phyloP scores from a whole-genome alignment of 2,113 vertebrate species.

The Deroptyus accipitrinus region DNA sequence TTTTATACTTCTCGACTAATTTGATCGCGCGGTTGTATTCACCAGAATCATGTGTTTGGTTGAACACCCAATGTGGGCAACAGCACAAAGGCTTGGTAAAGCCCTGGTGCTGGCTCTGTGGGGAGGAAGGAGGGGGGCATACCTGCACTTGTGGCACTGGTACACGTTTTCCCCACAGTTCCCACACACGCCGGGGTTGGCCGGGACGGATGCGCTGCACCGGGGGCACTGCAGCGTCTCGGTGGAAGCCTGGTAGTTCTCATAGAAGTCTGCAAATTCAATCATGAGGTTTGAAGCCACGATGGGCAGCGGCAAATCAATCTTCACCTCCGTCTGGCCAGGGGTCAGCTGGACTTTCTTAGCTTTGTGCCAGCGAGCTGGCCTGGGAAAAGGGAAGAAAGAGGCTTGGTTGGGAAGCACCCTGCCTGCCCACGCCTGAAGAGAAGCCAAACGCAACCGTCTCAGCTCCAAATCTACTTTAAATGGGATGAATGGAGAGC shows the following conservation, averaged over 20 bases:
- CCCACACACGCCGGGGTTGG: constrained; percentile 96
- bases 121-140: not conserved
- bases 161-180: constrained; percentile 98
- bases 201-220: constrained; percentile 95
- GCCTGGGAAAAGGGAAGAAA: constrained; percentile 68
- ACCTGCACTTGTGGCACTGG: constrained; percentile 99
- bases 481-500: constrained; percentile 48
- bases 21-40: constrained; percentile 22
- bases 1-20: constrained; percentile 61
- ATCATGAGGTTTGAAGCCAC: constrained; percentile 99
- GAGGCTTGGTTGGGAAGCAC: not conserved
- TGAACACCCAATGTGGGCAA: not conserved
- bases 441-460: not conserved
- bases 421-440: not conserved
- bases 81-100: not conserved
- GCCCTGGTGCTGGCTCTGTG: rapidly evolving
- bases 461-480: constrained; percentile 52
- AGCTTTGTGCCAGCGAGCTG: constrained; percentile 97
- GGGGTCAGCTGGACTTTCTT: constrained; percentile 97
- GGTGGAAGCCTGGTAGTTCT: constrained; percentile 97
- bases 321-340: constrained; percentile 97
- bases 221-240: constrained; percentile 98
- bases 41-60: not conserved
- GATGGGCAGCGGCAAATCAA: constrained; percentile 93
- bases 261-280: constrained; percentile 97